Evolutionary conservation across 2,113 vertebrate genomes (phyloP).

Genomic region (Forbesichthys papilliferus): DNA sequence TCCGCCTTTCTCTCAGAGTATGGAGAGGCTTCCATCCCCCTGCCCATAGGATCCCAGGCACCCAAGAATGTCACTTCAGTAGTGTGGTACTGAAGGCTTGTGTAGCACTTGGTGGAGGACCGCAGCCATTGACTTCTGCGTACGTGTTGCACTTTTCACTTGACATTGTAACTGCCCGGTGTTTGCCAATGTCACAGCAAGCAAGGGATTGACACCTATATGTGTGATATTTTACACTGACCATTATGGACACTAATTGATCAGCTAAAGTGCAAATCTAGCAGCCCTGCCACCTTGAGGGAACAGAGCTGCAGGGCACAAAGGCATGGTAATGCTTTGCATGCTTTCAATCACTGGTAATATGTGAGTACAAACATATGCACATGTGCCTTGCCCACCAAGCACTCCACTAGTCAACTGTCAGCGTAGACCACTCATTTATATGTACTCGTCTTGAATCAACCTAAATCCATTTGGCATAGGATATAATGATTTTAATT

Average conservation of each 20-base stretch:
- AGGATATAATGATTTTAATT: too few relatives aligned
- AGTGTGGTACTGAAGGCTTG: not conserved
- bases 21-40: slow-evolving; percentile 29
- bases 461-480: too few relatives aligned
- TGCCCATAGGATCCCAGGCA: slow-evolving; percentile 15
- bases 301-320: slow-evolving; percentile 1
- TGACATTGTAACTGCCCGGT: slow-evolving; percentile 40
- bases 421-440: too few relatives aligned
- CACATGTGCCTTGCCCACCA: too few relatives aligned
- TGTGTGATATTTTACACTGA: slow-evolving; percentile 49
- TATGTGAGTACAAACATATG: too few relatives aligned
- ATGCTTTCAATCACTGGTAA: not conserved
- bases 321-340: not conserved
- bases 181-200: slow-evolving; percentile 45
- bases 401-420: too few relatives aligned
- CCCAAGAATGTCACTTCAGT: slow-evolving; percentile 8
- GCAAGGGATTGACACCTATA: slow-evolving; percentile 33
- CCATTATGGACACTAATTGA: slow-evolving; percentile 42
- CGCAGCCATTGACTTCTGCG: not conserved
- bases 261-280: slow-evolving; percentile 19
- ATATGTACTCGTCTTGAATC: too few relatives aligned
- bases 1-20: slow-evolving; percentile 47
- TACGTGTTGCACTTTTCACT: slow-evolving; percentile 45
- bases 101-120: slow-evolving; percentile 15
- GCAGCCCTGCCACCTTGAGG: not conserved